Evolutionary conservation across 2,113 vertebrate species (phyloP), one percentile per base, ranked within the genome.

Genomic region (Misgurnus mizolepis): DNA sequence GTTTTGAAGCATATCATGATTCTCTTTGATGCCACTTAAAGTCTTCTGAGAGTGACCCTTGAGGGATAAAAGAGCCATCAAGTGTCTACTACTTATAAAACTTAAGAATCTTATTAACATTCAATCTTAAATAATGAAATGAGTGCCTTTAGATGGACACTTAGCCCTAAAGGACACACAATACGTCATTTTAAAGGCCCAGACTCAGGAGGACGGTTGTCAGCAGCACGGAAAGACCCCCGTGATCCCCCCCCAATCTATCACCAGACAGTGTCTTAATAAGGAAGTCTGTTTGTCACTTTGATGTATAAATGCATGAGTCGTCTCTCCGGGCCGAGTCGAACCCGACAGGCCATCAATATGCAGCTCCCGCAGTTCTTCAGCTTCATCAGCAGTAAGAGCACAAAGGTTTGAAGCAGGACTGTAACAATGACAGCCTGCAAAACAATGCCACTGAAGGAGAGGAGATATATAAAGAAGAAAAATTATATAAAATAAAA

Each of bases 251-350:
- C 55, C 14, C 47, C 47, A 40, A 43, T 34, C 74, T 68, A 5
- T 72, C 80, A 83, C 86, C 56, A 85, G 84, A 87, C 86, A 85
- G 69, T 67, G 67, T 74, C 77, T 85, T 87, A 78, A 88, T 87
- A 85, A 86, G 83, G 73, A 79, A 83, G 76, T 84, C 84, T 39
- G 87, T 87, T 88, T 87, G 76, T 79, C 67, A 69, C 83, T 88
- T 86, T 89, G 88, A 90, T 92, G 86, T 86, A 89, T 91, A 87
- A 90, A 92, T 90, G 85, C 80, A 91, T 84, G 80, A 91, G 86
- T 78, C 76, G 64, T 70, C 18, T 50, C 84, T 55, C 27, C 55
- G 77, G 82, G 86, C 83, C 69, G 80, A 87, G 77, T 73, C 41
- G 67, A 68, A 45, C 22, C n/a, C 7, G 72, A 85, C 60, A 45